Evolutionary conservation across 2,888 invertebrate species (phyloP).

Genomic region (Eristalis arbustorum): DNA sequence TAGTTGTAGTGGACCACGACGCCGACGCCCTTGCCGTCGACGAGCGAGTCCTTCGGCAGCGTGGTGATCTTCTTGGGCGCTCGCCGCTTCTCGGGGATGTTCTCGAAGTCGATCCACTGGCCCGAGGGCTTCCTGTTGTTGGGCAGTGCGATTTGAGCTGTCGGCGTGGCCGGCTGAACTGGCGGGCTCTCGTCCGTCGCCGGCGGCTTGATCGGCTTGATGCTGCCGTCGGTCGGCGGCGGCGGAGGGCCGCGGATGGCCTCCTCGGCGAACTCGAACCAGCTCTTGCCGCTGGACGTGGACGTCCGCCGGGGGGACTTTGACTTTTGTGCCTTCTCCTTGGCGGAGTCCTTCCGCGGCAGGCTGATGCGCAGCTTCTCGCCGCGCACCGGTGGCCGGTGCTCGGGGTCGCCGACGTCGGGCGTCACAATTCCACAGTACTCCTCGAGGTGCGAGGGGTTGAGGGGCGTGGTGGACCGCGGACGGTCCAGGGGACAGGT

Average conservation of each 20-base stretch:
- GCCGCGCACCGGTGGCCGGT: slow-evolving; percentile 75
- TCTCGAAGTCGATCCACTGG: slow-evolving; percentile 93
- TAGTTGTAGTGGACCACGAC: slow-evolving; percentile 85
- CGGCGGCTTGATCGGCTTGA: slow-evolving; percentile 33
- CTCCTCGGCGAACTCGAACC: slow-evolving; percentile 85
- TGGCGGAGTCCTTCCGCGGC: slow-evolving; percentile 83
- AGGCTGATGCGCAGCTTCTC: slow-evolving; percentile 87
- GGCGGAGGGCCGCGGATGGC: slow-evolving; percentile 79
- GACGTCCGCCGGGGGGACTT: slow-evolving; percentile 82
- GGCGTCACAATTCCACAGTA: slow-evolving; percentile 82
- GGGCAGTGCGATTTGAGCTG: slow-evolving; percentile 71
- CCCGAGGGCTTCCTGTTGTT: slow-evolving; percentile 78
- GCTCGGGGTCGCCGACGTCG: slow-evolving; percentile 73
- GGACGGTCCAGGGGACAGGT: slow-evolving; percentile 88
- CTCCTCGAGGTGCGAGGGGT: slow-evolving; percentile 86
- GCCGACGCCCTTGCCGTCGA: slow-evolving; percentile 75
- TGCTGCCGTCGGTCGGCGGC: not conserved
- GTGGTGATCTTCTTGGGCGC: slow-evolving; percentile 91
- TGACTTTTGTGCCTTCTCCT: slow-evolving; percentile 77
- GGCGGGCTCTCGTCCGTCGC: slow-evolving; percentile 78
- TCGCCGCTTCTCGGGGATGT: slow-evolving; percentile 90
- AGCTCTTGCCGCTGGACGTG: slow-evolving; percentile 81
- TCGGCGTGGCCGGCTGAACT: slow-evolving; percentile 79
- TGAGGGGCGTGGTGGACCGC: slow-evolving; percentile 87
- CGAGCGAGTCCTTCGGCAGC: slow-evolving; percentile 82